phyloP scores from a whole-genome alignment of 1,140 invertebrate genomes.

The Zaprionus africanus region DNA sequence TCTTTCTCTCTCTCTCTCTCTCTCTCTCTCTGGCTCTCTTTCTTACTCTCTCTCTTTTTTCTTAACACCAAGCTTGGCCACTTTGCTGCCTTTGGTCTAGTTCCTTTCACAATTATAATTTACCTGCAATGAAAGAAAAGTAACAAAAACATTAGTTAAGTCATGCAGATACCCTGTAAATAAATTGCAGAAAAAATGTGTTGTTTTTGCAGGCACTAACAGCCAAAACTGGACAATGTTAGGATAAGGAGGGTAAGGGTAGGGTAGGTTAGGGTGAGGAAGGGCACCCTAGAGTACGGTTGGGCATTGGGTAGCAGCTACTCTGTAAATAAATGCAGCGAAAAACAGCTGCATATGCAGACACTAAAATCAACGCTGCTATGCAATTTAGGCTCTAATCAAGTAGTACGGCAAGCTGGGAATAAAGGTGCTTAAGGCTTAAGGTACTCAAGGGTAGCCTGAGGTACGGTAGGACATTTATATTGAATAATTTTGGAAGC shows the following conservation, averaged over 20 bases:
- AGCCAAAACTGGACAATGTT: no score
- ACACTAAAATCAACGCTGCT: no score
- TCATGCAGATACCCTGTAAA: conserved; percentile 6
- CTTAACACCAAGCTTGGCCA: background rate
- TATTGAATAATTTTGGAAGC: no score
- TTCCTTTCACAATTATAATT: conserved; percentile 25
- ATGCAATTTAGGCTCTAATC: no score
- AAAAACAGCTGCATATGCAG: no score
- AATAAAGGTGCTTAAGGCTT: background rate
- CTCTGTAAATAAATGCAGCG: no score
- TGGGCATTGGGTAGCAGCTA: no score
- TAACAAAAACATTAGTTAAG: conserved; percentile 10
- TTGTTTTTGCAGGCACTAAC: background rate
- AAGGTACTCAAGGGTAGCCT: background rate
- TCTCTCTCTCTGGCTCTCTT: background rate
- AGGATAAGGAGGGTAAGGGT: no score
- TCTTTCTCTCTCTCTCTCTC: background rate
- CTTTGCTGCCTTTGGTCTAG: background rate
- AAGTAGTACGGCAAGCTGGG: no score
- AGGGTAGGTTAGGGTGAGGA: no score
- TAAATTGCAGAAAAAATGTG: background rate
- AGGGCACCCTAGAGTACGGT: no score
- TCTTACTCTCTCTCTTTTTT: conserved; percentile 2
- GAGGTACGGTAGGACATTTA: no score
- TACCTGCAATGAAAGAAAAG: conserved; percentile 42